Conservation (phyloP, 2,113 vertebrate genomes). For the Arothron firmamentum region DNA sequence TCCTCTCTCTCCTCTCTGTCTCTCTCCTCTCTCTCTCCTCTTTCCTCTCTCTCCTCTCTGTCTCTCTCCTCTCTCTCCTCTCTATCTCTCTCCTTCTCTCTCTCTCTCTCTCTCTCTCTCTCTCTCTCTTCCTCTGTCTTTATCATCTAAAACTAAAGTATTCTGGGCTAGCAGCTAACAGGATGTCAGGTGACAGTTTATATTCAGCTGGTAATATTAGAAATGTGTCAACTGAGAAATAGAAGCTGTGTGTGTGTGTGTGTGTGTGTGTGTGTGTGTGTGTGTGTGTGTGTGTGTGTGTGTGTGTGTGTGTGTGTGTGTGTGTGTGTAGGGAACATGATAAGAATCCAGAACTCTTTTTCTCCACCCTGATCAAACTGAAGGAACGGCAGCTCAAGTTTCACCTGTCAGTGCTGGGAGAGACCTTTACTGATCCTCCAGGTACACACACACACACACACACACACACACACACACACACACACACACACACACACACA, state of each 20-base stretch:
- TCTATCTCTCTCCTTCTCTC: too few species aligned
- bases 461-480: conserved; percentile 5
- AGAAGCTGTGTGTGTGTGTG: neutral
- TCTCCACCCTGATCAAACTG: conserved; percentile 84
- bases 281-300: conserved; percentile 11
- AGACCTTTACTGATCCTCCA: conserved; percentile 89
- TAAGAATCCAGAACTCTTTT: conserved; percentile 92
- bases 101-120: too few species aligned
- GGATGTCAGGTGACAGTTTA: too few species aligned
- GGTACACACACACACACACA: conserved; percentile 70
- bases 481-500: too few species aligned
- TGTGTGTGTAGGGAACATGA: conserved; percentile 88
- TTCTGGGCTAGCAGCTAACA: too few species aligned
- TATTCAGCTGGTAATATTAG: too few species aligned
- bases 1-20: too few species aligned
- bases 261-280: conserved; percentile 6
- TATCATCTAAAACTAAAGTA: too few species aligned
- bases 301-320: conserved; percentile 5
- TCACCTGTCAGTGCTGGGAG: conserved; percentile 87
- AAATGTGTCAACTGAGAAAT: too few species aligned
- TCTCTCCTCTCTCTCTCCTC: too few species aligned
- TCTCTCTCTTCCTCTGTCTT: too few species aligned
- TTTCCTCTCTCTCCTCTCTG: neutral
- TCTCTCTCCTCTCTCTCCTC: neutral
- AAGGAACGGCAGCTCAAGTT: conserved; percentile 81